Percentiles rank a stretch among this genome's conserved stretches.
phyloP scores from a whole-genome alignment of 2,888 invertebrate species.

The Oegoconia quadripuncta region DNA sequence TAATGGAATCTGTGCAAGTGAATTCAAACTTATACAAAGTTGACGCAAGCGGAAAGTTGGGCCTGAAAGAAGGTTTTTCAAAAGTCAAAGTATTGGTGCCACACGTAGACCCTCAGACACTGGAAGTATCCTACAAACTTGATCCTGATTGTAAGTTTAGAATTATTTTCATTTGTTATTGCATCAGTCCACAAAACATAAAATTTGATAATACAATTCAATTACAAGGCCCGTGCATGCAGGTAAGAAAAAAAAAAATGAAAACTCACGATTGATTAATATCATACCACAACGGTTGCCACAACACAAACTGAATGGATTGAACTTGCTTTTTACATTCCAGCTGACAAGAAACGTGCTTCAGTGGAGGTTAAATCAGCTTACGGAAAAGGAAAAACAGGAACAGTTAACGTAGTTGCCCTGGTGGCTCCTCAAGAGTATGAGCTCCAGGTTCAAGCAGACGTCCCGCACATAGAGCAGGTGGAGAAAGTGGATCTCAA shows the following conservation, averaged over 20 bases:
- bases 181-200: background rate
- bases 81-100: conserved; percentile 63
- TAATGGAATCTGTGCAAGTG: conserved; percentile 61
- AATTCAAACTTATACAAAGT: conserved; percentile 76
- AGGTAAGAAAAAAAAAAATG: too few relatives aligned
- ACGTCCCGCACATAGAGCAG: conserved; percentile 63
- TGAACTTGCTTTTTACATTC: background rate
- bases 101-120: conserved; percentile 63
- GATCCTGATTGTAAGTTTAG: conserved; percentile 44
- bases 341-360: conserved; percentile 50
- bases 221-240: too few relatives aligned
- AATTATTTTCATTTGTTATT: conserved; percentile 3
- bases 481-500: conserved; percentile 68
- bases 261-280: too few relatives aligned
- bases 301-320: too few relatives aligned
- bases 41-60: conserved; percentile 55
- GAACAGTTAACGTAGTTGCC: conserved; percentile 57
- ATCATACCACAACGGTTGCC: too few relatives aligned
- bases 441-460: conserved; percentile 38
- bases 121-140: conserved; percentile 64
- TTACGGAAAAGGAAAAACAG: conserved; percentile 65
- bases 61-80: conserved; percentile 47
- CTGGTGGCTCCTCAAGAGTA: conserved; percentile 41
- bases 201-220: too few relatives aligned
- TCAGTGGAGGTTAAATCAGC: conserved; percentile 54